Evolutionary conservation across 2,797 vertebrate genomes (phyloP).

Genomic region (Orientallactaga sibirica): DNA sequence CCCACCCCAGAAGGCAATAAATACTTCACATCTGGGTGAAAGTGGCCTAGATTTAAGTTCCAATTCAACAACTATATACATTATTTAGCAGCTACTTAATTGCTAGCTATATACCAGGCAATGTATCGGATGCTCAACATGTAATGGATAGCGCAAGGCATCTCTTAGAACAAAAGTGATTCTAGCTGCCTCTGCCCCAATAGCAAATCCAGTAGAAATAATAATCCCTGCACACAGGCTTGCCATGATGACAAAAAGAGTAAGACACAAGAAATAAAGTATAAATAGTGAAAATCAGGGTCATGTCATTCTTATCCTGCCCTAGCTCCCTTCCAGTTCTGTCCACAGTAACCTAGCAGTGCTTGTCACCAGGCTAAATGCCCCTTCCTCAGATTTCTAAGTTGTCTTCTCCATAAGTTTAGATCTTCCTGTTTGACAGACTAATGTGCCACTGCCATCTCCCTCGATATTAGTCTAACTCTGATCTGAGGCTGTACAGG

Average conservation of each 20-base stretch:
- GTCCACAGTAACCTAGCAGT: neutral
- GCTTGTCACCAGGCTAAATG: slow-evolving; percentile 59
- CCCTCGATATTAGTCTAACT: slow-evolving; percentile 86
- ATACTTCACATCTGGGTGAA: slow-evolving; percentile 31
- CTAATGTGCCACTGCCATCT: slow-evolving; percentile 86
- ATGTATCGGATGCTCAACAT: neutral
- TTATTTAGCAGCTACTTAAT: slow-evolving; percentile 37
- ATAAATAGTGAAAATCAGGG: slow-evolving; percentile 44
- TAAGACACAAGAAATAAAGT: neutral
- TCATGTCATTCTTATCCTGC: neutral
- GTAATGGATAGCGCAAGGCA: neutral
- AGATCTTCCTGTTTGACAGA: slow-evolving; percentile 84
- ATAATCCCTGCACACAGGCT: neutral
- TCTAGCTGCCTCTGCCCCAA: neutral
- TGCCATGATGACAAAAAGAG: neutral
- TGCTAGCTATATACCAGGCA: slow-evolving; percentile 6
- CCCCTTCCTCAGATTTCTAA: slow-evolving; percentile 66
- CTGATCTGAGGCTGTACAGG: slow-evolving; percentile 86
- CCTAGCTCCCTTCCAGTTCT: neutral
- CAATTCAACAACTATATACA: neutral
- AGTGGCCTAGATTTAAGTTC: slow-evolving; percentile 50
- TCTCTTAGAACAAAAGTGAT: neutral
- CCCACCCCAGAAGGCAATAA: slow-evolving; percentile 26
- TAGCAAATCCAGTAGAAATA: neutral
- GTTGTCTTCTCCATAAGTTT: slow-evolving; percentile 76